These are phyloP conservation scores for Bombus sylvicola DNA, from an alignment of 1,140 invertebrate genomes.

Conservation along the genomic window DNA sequence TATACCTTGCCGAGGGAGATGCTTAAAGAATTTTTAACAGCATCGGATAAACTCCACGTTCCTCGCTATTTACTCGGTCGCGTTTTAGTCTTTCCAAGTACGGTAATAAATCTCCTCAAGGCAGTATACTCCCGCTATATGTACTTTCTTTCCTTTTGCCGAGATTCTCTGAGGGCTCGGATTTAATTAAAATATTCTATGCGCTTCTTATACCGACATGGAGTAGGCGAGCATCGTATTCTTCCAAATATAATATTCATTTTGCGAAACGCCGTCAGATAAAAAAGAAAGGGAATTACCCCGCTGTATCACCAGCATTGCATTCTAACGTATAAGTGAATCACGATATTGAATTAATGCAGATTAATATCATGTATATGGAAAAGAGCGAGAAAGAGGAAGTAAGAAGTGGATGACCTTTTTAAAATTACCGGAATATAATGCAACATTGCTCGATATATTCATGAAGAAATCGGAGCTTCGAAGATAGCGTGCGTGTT, in stretches of 20 bases:
- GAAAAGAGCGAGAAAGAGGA: neutral
- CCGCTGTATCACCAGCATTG: too few relatives aligned
- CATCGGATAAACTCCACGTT: slow-evolving; percentile 35
- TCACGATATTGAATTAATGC: slow-evolving; percentile 17
- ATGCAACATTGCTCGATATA: neutral
- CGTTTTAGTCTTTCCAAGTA: slow-evolving; percentile 36
- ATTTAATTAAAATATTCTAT: slow-evolving; percentile 66
- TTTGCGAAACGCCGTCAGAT: slow-evolving; percentile 25
- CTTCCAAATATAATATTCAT: slow-evolving; percentile 52
- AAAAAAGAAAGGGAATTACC: neutral
- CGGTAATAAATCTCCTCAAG: slow-evolving; percentile 56
- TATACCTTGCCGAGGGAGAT: slow-evolving; percentile 7
- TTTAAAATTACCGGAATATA: neutral
- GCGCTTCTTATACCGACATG: slow-evolving; percentile 47
- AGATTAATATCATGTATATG: slow-evolving; percentile 11
- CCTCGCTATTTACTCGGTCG: slow-evolving; percentile 54
- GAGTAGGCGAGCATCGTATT: slow-evolving; percentile 38
- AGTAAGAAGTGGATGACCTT: neutral
- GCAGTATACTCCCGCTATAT: slow-evolving; percentile 37
- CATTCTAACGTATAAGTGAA: neutral
- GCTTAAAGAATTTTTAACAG: slow-evolving; percentile 59
- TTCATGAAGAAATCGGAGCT: neutral
- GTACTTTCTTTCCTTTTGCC: slow-evolving; percentile 45
- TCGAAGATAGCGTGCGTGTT: neutral
- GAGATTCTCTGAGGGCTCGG: slow-evolving; percentile 44